These are phyloP conservation scores for Drosophila saltans DNA, from an alignment of 1,140 invertebrate species.

Conservation along the genomic window DNA sequence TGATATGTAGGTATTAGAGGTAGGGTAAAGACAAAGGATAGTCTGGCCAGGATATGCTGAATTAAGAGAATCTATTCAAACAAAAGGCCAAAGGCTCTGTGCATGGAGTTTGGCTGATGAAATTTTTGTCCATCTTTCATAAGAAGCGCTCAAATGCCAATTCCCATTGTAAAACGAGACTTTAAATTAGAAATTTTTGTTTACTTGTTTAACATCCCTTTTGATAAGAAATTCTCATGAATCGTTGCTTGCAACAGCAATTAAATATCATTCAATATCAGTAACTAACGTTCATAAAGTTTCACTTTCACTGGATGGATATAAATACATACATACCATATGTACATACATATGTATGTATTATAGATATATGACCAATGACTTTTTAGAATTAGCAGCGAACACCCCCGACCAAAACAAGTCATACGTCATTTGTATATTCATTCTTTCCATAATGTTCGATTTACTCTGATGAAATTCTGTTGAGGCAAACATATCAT, in stretches of 20 bases:
- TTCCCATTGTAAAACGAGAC: background rate
- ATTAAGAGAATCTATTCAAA: conserved; percentile 6
- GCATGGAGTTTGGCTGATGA: background rate
- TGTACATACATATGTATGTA: too few species aligned
- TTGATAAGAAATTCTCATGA: background rate
- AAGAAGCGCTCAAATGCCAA: conserved; percentile 4
- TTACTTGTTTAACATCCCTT: background rate
- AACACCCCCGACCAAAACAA: background rate
- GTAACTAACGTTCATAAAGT: background rate
- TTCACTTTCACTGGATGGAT: conserved; percentile 1
- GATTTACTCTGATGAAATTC: conserved; percentile 13
- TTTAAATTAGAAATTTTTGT: conserved; percentile 10
- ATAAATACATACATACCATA: background rate
- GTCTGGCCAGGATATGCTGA: conserved; percentile 35
- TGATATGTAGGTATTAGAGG: too few species aligned
- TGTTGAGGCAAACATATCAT: conserved; percentile 25
- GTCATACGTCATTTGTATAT: background rate
- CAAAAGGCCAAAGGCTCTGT: background rate
- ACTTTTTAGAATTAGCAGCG: background rate
- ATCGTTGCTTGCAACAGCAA: background rate
- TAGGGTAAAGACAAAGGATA: conserved; percentile 22
- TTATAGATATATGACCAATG: too few species aligned
- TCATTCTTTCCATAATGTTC: conserved; percentile 20
- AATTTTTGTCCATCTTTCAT: conserved; percentile 6
- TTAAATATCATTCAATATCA: background rate